Evolutionary conservation across 2,113 vertebrate species (phyloP), one percentile per base, ranked within the genome.

Genomic region (Pedetes capensis): DNA sequence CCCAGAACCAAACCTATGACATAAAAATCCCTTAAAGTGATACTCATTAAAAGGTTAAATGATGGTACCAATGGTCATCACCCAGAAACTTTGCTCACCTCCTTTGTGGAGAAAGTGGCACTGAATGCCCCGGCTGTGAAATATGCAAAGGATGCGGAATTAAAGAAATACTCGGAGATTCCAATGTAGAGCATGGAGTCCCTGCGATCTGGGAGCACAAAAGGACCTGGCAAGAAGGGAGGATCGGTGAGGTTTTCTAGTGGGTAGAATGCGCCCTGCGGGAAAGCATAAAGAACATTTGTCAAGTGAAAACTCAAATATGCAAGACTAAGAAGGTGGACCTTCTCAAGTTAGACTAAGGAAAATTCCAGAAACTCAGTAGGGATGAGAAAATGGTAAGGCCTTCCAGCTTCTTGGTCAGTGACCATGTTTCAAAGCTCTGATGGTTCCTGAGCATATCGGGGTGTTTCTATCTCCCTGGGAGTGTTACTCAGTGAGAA

Each of bases 131-230:
- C 97, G 17, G 97, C 94, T 71, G 53, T 94, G 74, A 97, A 98
- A 82, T 98, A 97, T 47, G 97, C 96, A 49, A 98, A 96, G n/a
- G 97, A 98, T 5, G 98, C 98, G 22, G 98, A 98, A 11, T 93
- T 95, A 37, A 98, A 96, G 89, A 98, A 97, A 86, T 98, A 98
- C 75, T 72, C 95, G 0, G 98, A 98, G 79, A 98, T 80, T 55
- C 97, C 97, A 29, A 98, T 7, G 83, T 98, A 97, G 3, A 98
- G 66, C 96, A 98, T 98, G 14, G 96, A 97, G 80, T 97, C 96
- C 39, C 4, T 34, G 61, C 85, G 69, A 9, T 97, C 85, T 3
- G 97, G 97, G 49, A 98, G 96, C 61, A n/a, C 37, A 23, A 98
- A 98, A 0, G 96, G 97, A 74, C 34, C 94, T 47, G 97, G 94